A percentile compares a stretch with the other conserved stretches of the same genome.
Conservation (phyloP, 2,888 invertebrate genomes). For the Tetragnatha montana region DNA sequence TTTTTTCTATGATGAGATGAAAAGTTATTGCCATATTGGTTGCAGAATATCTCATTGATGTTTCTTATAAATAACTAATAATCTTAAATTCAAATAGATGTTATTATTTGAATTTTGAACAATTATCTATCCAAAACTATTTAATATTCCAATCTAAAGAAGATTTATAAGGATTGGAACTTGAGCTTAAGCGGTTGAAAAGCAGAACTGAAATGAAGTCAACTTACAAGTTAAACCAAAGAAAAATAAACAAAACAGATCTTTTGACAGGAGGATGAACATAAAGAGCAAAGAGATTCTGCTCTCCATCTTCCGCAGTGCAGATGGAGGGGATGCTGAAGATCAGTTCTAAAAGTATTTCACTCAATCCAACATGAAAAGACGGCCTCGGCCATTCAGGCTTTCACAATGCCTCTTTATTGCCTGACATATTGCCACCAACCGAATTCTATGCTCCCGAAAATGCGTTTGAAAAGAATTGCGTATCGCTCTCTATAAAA, state of each 20-base stretch:
- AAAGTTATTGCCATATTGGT: too few relatives aligned
- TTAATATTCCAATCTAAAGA: too few relatives aligned
- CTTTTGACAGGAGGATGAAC: background rate
- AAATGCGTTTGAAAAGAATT: background rate
- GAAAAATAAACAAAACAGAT: too few relatives aligned
- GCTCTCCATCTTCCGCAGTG: constrained; percentile 54
- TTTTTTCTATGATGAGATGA: too few relatives aligned
- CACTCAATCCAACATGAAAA: background rate
- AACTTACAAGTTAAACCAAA: too few relatives aligned
- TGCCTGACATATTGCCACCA: background rate
- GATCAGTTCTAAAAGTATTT: background rate
- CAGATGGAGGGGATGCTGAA: constrained; percentile 25
- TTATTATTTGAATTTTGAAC: too few relatives aligned
- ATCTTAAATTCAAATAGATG: too few relatives aligned
- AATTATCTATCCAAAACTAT: too few relatives aligned
- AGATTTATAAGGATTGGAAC: too few relatives aligned
- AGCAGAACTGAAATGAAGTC: background rate
- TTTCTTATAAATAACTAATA: too few relatives aligned
- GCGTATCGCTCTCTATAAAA: background rate
- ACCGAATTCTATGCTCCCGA: background rate
- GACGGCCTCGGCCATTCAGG: background rate
- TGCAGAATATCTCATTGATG: too few relatives aligned
- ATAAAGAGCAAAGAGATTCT: background rate
- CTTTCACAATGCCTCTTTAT: background rate
- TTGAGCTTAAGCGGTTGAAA: background rate